Evolutionary conservation across 2,113 vertebrate species (phyloP).

Genomic region (Condylura cristata): DNA sequence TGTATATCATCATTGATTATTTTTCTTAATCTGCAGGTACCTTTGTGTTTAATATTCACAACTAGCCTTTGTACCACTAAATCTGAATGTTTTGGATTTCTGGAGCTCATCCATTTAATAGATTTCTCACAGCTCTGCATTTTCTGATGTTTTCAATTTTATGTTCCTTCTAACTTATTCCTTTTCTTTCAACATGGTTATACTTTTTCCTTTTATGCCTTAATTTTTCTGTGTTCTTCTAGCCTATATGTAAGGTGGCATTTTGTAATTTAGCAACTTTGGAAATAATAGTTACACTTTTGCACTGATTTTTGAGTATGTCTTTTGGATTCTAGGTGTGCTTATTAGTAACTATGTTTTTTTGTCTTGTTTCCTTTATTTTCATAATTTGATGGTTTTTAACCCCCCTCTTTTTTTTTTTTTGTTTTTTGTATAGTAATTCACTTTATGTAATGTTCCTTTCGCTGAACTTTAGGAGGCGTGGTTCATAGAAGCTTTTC

Average conservation of each 20-base stretch:
- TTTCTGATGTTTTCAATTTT: not conserved
- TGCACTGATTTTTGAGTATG: not conserved
- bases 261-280: not conserved
- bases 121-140: not conserved
- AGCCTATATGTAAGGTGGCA: not conserved
- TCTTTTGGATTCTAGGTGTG: not conserved
- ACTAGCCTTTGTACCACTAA: not conserved
- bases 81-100: not conserved
- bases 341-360: not conserved
- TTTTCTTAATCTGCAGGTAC: not conserved
- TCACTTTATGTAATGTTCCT: not conserved
- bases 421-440: too few relatives aligned
- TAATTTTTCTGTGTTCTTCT: not conserved
- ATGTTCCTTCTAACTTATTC: not conserved
- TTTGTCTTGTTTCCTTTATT: not conserved
- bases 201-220: not conserved
- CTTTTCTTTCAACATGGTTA: not conserved
- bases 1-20: not conserved
- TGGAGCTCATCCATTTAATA: not conserved
- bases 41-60: not conserved
- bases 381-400: not conserved
- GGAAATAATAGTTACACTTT: not conserved
- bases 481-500: not conserved
- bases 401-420: too few relatives aligned
- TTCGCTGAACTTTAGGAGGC: not conserved